Base-by-base conservation (phyloP, 1,140 invertebrate species). In the Eumeta japonica region DNA sequence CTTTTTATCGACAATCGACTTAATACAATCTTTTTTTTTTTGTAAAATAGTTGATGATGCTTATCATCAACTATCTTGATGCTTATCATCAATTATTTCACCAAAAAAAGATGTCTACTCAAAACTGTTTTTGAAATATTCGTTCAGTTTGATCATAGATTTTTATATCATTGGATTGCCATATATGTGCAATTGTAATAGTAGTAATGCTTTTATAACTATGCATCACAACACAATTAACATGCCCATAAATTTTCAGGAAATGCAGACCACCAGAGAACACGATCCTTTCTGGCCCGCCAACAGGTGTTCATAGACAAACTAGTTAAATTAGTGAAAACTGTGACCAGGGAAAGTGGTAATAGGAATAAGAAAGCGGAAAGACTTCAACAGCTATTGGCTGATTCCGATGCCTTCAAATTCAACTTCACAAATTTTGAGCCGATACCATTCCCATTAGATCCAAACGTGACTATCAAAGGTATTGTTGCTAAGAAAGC, bases 361-460 rank as follows among this genome's bases (percentile, higher is more conserved):
- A 95, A 92, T 70, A 80, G 95, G 5, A 89, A 87, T 56, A 92
- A 90, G 63, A 98, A 97, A 70, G 86, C 89, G 10, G 94, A 97
- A 58, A 83, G 88, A 48, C 78, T 96, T 4, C 90, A 93, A 60
- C 81, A 87, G 18, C 68, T 96, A 2, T 71, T 97, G 2, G 81
- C 83, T 9, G 91, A 96, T 58, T 79, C 85, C 3, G 88, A 91
- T 61, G 82, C 83, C 15, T 86, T 85, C 54, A 92, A 91, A 71
- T 87, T 89, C 35, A 95, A 94, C 76, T 95, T 98, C 73, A 80
- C 85, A 0, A 87, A 86, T 60, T 95, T 97, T 73, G 94, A 97
- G 51, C 87, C 92, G 0, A 83, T 97, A 43, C 92, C 93, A 1
- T 88, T 98, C 55, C 94, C 95, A 0, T 74, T 99, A 11, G 94